Evolutionary conservation across 1,140 invertebrate genomes (phyloP).

Genomic region (Hestina assimilis): DNA sequence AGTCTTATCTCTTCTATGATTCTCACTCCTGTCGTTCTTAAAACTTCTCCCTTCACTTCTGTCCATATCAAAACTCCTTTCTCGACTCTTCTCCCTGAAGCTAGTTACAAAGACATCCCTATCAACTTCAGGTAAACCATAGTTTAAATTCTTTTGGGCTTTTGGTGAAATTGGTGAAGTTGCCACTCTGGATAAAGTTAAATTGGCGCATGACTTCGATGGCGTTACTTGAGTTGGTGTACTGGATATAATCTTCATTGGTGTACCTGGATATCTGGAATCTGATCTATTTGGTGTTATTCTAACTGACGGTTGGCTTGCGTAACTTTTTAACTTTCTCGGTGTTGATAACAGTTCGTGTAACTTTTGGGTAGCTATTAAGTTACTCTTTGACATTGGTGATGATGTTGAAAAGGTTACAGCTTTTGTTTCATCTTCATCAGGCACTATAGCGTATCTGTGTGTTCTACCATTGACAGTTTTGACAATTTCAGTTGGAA

Average conservation of each 20-base stretch:
- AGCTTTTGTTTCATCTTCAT: constrained; percentile 72
- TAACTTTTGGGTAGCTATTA: constrained; percentile 85
- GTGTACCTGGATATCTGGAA: constrained; percentile 55
- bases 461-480: constrained; percentile 80
- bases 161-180: constrained; percentile 72
- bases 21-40: too few species aligned
- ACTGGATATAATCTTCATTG: constrained; percentile 70
- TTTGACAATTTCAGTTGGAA: constrained; percentile 80
- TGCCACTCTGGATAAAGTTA: constrained; percentile 44
- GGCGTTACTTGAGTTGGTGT: constrained; percentile 69
- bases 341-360: constrained; percentile 86
- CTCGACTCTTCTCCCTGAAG: constrained; percentile 55
- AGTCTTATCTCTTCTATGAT: constrained; percentile 54
- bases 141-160: constrained; percentile 79
- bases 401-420: constrained; percentile 53
- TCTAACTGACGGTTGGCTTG: constrained; percentile 71
- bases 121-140: constrained; percentile 61
- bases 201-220: constrained; percentile 70
- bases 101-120: constrained; percentile 68
- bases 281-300: constrained; percentile 61
- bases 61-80: constrained; percentile 64
- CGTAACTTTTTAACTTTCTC: constrained; percentile 79
- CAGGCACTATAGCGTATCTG: constrained; percentile 81
- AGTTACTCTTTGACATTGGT: constrained; percentile 77
- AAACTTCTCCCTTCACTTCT: constrained; percentile 52